Percentiles rank a stretch among this genome's conserved stretches.
phyloP scores from a whole-genome alignment of 2,888 invertebrate species.

The Meganola albula region DNA sequence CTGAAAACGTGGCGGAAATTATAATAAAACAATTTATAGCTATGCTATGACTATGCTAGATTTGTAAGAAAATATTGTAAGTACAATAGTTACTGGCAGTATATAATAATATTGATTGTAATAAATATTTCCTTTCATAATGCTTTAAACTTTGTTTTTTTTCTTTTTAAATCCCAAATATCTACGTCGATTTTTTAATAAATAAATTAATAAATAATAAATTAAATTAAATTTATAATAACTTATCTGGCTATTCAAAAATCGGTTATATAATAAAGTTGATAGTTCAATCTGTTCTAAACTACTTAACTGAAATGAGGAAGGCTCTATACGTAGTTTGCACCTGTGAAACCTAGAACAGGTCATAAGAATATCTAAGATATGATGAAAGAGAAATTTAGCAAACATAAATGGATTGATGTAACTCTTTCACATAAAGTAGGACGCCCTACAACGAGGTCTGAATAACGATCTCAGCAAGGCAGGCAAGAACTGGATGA shows the following conservation, averaged over 20 bases:
- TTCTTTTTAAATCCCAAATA: constrained; percentile 9
- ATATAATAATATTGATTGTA: constrained; percentile 48
- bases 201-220: not conserved
- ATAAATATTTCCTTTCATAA: constrained; percentile 60
- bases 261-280: not conserved
- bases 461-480: too few relatives aligned
- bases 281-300: not conserved
- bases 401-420: too few relatives aligned
- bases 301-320: too few relatives aligned
- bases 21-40: constrained; percentile 32
- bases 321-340: too few relatives aligned
- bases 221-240: not conserved
- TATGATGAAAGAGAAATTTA: too few relatives aligned
- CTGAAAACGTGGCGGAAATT: constrained; percentile 46
- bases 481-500: too few relatives aligned
- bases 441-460: too few relatives aligned
- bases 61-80: constrained; percentile 50
- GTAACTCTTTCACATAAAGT: too few relatives aligned
- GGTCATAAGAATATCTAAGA: too few relatives aligned
- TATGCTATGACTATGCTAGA: constrained; percentile 32
- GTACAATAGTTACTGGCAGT: constrained; percentile 70
- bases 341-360: too few relatives aligned
- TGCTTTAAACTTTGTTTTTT: constrained; percentile 48
- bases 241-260: too few relatives aligned
- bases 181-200: not conserved